Evolutionary conservation across 2,888 invertebrate species (phyloP), one percentile per base, ranked within the genome.

Genomic region (Phasia obesa): DNA sequence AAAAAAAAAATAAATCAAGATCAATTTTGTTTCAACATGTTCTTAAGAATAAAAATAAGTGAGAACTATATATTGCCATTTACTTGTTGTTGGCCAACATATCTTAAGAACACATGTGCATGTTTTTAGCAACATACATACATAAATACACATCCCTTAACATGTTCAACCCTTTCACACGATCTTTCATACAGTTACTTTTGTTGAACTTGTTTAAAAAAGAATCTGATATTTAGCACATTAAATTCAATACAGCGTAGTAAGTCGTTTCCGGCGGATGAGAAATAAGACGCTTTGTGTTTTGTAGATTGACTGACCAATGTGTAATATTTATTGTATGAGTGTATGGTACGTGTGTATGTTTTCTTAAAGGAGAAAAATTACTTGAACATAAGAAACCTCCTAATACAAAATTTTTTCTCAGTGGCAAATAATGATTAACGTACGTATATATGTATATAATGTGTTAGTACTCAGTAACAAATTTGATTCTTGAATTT

Each of bases 221-320:
- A 53, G 62, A 47, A 64, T 62, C 70, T 78, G 70, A 78, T 71
- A 27, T 69, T 59, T 19, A 60, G 19, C 6, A 42, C 17, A 64
- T 1, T 42, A 15, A 49, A 70, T 31, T 42, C 13, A 42, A 42
- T 21, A 42, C 11, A 25, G n/a, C n/a, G n/a, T n/a, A 27, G 62
- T 19, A 15, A 25, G 38, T 44, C 17, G 35, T 65, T 74, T 80
- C 80, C 74, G 80, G 69, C 74, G 80, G 80, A 80, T 74, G 62
- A 80, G 80, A 80, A 74, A 80, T 74, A 74, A 35, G 67, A 73
- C 15, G 59, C 53, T 60, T 15, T 55, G 13, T 51, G 49, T 62
- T 53, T 47, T n/a, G 5, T 53, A 67, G 35, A 60, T 44, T 21
- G 11, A n/a, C 57, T 70, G 44, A 57, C 69, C 69, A 47, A 19